Evolutionary conservation across 2,797 vertebrate species (phyloP), one percentile per base, ranked within the genome.

Genomic region (Eutrigla gurnardus): DNA sequence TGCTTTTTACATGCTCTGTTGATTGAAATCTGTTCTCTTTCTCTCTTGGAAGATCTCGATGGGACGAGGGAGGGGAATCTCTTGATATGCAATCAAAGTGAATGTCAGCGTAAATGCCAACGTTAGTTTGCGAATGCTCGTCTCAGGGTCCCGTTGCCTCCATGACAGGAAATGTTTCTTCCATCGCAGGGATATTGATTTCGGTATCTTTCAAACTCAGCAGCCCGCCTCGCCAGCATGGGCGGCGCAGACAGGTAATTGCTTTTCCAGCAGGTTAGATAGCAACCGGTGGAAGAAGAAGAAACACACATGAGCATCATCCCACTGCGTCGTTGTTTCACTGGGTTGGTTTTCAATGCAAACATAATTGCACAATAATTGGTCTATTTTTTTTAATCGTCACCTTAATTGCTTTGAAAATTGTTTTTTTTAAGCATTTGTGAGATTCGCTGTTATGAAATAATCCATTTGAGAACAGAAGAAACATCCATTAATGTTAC

Each of bases 161-260:
- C 40, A 46, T 81, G 82, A 86, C 36, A 49, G 81, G 75, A 80
- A 87, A 83, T 61, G 80, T 75, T 72, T 89, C 84, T 82, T 75
- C 70, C 78, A 61, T 75, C 62, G 81, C 76, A 78, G 65, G 72
- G 79, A 81, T 89, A 92, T 93, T 92, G 86, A 93, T 94, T 91
- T 86, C 53, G 78, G 72, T 78, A 74, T 81, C 77, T 86, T 75
- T 87, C 65, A 73, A 82, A 87, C 80, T 79, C 83, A 81, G 78
- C 77, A 77, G 77, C 66, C 77, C 11, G 46, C 67, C 78, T 85
- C 75, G 39, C 68, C 79, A 25, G 81, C 86, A 81, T 79, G 84
- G 79, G 42, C 42, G 33, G 68, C 69, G 77, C 77, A 75, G 59
- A 68, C 74, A 75, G 72, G 82, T 89, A 91, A 93, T 91, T 93